phyloP scores from a whole-genome alignment of 1,140 invertebrate genomes.

The Eubasilissa regina region DNA sequence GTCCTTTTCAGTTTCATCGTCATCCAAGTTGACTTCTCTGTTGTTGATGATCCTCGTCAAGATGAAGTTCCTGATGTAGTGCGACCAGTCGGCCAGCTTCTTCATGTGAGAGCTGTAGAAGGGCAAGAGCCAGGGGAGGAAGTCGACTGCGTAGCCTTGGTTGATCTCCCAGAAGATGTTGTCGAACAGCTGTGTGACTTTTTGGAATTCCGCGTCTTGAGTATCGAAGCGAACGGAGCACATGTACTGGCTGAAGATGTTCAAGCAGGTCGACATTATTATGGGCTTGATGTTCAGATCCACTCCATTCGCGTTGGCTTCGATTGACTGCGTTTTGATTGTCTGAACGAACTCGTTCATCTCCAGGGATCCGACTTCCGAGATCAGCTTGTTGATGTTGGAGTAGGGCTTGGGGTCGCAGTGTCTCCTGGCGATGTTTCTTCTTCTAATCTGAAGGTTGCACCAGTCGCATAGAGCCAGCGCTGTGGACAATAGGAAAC shows the following conservation, averaged over 20 bases:
- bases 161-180: slow-evolving; percentile 93
- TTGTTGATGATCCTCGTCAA: slow-evolving; percentile 80
- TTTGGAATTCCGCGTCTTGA: slow-evolving; percentile 77
- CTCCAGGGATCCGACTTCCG: slow-evolving; percentile 76
- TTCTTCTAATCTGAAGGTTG: slow-evolving; percentile 82
- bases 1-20: slow-evolving; percentile 75
- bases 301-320: slow-evolving; percentile 64
- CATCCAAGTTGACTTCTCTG: slow-evolving; percentile 73
- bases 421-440: slow-evolving; percentile 84
- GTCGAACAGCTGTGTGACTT: slow-evolving; percentile 84
- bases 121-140: slow-evolving; percentile 87
- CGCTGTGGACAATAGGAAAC: slow-evolving; percentile 76
- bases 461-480: slow-evolving; percentile 91
- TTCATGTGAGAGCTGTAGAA: slow-evolving; percentile 81
- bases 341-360: slow-evolving; percentile 74
- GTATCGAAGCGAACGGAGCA: slow-evolving; percentile 82
- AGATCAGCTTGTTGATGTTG: slow-evolving; percentile 78
- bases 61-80: slow-evolving; percentile 83
- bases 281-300: slow-evolving; percentile 75
- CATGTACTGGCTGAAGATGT: slow-evolving; percentile 90
- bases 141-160: slow-evolving; percentile 89
- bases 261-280: slow-evolving; percentile 81
- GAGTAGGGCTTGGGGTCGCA: slow-evolving; percentile 84
- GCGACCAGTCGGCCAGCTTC: slow-evolving; percentile 79
- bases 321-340: slow-evolving; percentile 64